These are phyloP conservation scores for Sebastiscus albofasciatus DNA, from an alignment of 2,797 vertebrate genomes.

Conservation along the genomic window DNA sequence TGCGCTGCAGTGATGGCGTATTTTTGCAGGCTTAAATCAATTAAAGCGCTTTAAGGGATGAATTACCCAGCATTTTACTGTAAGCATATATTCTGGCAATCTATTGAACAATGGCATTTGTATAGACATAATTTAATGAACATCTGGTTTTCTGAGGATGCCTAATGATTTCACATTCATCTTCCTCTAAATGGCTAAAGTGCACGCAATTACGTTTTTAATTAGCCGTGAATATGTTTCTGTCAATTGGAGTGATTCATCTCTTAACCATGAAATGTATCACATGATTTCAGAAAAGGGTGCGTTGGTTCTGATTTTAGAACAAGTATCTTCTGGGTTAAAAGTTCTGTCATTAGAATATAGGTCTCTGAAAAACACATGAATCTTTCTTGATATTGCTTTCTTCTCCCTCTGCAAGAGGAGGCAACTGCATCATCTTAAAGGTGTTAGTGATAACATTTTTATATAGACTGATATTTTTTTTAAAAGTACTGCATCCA, in stretches of 20 bases:
- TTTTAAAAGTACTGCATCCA: too few relatives aligned
- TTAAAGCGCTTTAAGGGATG: conserved; percentile 72
- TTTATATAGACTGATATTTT: too few relatives aligned
- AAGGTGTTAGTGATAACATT: neutral
- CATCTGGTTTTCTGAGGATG: conserved; percentile 86
- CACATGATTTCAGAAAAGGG: conserved; percentile 59
- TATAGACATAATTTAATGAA: conserved; percentile 85
- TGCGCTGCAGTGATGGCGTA: conserved; percentile 54
- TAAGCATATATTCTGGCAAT: conserved; percentile 79
- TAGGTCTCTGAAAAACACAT: conserved; percentile 12
- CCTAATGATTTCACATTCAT: conserved; percentile 87
- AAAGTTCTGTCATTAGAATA: conserved; percentile 53
- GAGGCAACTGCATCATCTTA: conserved; percentile 57
- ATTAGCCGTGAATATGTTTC: conserved; percentile 87
- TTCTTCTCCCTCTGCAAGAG: conserved; percentile 28
- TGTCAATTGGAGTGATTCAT: conserved; percentile 85
- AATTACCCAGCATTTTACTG: conserved; percentile 77
- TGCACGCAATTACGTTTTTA: conserved; percentile 87
- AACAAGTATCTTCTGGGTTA: conserved; percentile 37
- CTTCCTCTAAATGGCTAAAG: conserved; percentile 87
- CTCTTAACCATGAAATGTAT: conserved; percentile 72
- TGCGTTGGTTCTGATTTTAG: conserved; percentile 59
- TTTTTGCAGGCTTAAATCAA: conserved; percentile 75
- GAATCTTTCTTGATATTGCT: conserved; percentile 57
- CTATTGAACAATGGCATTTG: conserved; percentile 81